A percentile compares a stretch with the other conserved stretches of the same genome.
Conservation (phyloP, 2,113 vertebrate genomes). For the Gymnogyps californianus region DNA sequence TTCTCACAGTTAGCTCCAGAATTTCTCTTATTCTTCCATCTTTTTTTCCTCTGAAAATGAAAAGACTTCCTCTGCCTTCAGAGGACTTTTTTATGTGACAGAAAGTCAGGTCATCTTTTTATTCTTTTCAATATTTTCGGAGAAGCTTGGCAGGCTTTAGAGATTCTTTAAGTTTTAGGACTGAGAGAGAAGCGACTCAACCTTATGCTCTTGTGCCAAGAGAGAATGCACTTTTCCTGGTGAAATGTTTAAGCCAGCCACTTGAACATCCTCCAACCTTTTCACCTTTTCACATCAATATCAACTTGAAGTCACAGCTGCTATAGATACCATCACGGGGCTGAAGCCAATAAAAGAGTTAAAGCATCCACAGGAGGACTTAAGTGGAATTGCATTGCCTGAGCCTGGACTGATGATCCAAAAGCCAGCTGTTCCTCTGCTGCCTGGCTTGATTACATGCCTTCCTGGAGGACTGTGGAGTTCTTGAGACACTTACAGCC, state of each 20-base stretch:
- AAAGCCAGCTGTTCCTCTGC: neutral
- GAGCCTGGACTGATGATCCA: neutral
- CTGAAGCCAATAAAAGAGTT: neutral
- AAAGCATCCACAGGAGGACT: neutral
- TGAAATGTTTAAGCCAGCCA: conserved; percentile 1
- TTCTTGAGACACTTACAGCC: neutral
- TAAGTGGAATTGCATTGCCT: neutral
- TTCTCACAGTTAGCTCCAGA: neutral
- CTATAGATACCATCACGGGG: neutral
- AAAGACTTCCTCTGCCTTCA: neutral
- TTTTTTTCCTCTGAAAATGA: neutral
- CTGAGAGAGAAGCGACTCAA: neutral
- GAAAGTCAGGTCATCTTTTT: conserved; percentile 16
- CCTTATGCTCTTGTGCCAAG: neutral
- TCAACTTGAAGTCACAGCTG: neutral
- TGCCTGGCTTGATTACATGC: neutral
- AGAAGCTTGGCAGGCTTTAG: conserved; percentile 6
- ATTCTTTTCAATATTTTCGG: conserved; percentile 29
- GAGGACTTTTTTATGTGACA: conserved; percentile 1
- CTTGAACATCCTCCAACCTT: conserved; percentile 2
- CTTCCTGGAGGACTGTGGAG: neutral
- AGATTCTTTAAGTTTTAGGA: conserved; percentile 14
- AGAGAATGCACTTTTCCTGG: neutral
- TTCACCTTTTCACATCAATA: conserved; percentile 21
- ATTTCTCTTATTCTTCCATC: neutral